Base-by-base conservation (phyloP, 2,113 vertebrate species). In the Datnioides undecimradiatus region DNA sequence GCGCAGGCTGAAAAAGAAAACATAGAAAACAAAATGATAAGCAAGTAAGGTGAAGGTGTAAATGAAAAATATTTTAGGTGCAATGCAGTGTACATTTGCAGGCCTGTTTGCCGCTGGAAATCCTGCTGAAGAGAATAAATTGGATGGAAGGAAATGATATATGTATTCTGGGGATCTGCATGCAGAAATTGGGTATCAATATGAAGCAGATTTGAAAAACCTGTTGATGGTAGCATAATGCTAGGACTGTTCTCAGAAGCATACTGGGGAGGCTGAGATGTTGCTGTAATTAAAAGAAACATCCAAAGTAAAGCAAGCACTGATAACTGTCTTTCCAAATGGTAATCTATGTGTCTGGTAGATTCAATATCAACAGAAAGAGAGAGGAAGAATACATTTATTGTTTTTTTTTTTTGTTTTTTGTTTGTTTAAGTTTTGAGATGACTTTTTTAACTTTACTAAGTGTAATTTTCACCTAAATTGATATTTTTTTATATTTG, bases 11-110 rank as follows among this genome's bases (percentile, higher is more conserved):
- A 27, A 87, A 84, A 67, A 84, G 14, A 83, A 59, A 48, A 8
- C 12, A 49, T 4, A 16, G 51, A 59, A 38, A 43, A 49, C 49
- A 27, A 40, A 74, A 41, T 14, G 38, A 72, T 79, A 41, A 84
- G 67, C 60, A 51, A 78, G 58, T 72, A 48, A 64, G 71, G 73
- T 69, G 79, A 89, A 87, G 57, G 46, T 80, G 82, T 80, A 68
- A 90, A 85, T 68, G 72, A 73, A 84, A 80, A 57, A 75, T 48
- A 74, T 68, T 65, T 69, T 51, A 48, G 59, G 51, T 8, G 38
- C 73, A 54, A 8, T 74, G 75, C 64, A 66, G 34, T 45, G 12
- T 58, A 49, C 55, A 79, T 58, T 59, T 75, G 8, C 9, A 21
- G 40, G 43, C 52, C 27, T 66, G 67, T 68, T 65, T 68, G 43